Base-by-base conservation (phyloP, 2,113 vertebrate genomes). In the Cisticola juncidis region DNA sequence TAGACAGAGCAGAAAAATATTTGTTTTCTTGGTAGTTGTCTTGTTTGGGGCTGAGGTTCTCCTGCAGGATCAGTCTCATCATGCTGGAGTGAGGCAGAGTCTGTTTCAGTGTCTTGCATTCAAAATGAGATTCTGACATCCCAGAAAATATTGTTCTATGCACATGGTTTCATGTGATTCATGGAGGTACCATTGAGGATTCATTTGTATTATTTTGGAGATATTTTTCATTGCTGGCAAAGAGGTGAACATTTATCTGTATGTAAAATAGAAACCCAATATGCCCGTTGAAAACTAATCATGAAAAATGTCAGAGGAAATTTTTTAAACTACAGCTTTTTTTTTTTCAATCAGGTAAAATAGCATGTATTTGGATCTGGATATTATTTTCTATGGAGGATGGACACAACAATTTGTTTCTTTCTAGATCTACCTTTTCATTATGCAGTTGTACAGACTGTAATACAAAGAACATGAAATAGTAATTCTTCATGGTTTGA, bases 201-300 rank as follows among this genome's bases (percentile, higher is more conserved):
- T 95, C 81, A 92, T 91, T 96, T 88, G 19, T 69, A 73, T 92
- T 91, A 88, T 93, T 92, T 76, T 73, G 61, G 81, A 91, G 68
- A 25, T 86, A 92, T 96, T 92, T 95, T 94, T 90, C 81, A 79
- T 86, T 87, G 36, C 48, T 83, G 53, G 53, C 22, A 85, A 82
- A 76, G 28, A 61, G 47, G 54, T 65, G 51, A 90, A 61, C 42
- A 26, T 50, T 86, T 86, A 50, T 89, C 35, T 65, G 53, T 56
- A 87, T 62, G 81, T 64, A 89, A 90, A 95, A 80, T 12, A 83
- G 65, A 70, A 93, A 70, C 29, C 18, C 2, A 54, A 28, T 28
- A 15, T 57, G 17, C 16, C 21, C 1, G 33, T 53, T 73, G 71
- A 83, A 93, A 93, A 70, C 5, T 61, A 76, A 88, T 92, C 0